These are phyloP conservation scores for Blastobasis adustella DNA, from an alignment of 2,888 invertebrate genomes.

Conservation along the genomic window DNA sequence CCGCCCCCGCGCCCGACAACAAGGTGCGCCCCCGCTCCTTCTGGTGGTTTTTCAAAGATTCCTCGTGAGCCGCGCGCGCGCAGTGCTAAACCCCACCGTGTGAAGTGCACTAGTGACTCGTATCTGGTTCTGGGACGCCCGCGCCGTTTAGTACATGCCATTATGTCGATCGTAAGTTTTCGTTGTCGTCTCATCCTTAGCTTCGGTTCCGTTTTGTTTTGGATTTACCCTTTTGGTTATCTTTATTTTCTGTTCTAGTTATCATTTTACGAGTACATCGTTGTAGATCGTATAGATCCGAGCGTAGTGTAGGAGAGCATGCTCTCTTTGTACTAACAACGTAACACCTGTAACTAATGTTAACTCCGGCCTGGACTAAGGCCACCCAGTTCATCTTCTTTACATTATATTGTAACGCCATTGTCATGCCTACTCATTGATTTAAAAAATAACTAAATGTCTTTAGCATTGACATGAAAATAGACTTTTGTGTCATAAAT, in stretches of 20 bases:
- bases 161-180: slow-evolving; percentile 71
- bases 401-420: too few relatives aligned
- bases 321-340: slow-evolving; percentile 2
- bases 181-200: slow-evolving; percentile 28
- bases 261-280: slow-evolving; percentile 1
- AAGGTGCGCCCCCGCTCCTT: slow-evolving; percentile 84
- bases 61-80: slow-evolving; percentile 13
- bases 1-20: slow-evolving; percentile 57
- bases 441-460: too few relatives aligned
- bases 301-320: slow-evolving; percentile 25
- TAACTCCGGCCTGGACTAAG: neutral
- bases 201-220: slow-evolving; percentile 25
- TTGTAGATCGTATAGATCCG: slow-evolving; percentile 27
- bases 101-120: slow-evolving; percentile 44
- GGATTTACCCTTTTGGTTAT: slow-evolving; percentile 16
- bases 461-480: too few relatives aligned
- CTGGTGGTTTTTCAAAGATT: slow-evolving; percentile 69
- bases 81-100: slow-evolving; percentile 34
- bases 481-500: neutral
- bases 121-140: slow-evolving; percentile 29
- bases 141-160: slow-evolving; percentile 48
- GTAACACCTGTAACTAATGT: slow-evolving; percentile 1
- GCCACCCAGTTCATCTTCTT: too few relatives aligned
- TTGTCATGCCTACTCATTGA: too few relatives aligned
- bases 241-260: slow-evolving; percentile 7